These are phyloP conservation scores for Heliocidaris tuberculata DNA, from an alignment of 35 echinoderm and acorn worm genomes.

Conservation along the genomic window DNA sequence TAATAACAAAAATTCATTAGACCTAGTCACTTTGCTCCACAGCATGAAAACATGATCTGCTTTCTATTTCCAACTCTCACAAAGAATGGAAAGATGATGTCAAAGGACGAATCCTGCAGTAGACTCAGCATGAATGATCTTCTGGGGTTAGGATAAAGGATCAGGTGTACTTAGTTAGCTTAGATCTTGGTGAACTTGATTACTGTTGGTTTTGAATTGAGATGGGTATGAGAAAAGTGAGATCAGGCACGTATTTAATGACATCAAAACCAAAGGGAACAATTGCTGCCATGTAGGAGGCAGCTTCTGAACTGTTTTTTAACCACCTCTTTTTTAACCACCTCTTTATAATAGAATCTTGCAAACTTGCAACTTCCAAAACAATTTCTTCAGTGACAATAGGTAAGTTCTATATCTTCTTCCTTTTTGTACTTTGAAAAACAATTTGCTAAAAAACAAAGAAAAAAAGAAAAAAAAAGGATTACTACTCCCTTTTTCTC, in stretches of 20 bases:
- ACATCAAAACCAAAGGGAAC: background rate
- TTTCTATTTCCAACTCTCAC: background rate
- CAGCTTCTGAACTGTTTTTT: background rate
- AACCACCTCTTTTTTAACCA: background rate
- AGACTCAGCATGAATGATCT: background rate
- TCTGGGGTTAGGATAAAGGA: background rate
- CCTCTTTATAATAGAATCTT: background rate
- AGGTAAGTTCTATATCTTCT: background rate
- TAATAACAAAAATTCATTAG: background rate
- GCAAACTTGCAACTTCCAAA: background rate
- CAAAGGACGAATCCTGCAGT: background rate
- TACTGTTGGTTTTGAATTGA: background rate
- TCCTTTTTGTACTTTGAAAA: no score
- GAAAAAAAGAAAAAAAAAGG: no score
- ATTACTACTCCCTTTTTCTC: no score
- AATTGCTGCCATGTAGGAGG: slow-evolving; percentile 8
- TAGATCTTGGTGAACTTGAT: background rate
- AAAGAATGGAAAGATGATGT: background rate
- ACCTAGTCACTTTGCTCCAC: background rate
- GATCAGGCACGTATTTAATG: background rate
- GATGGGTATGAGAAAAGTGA: background rate
- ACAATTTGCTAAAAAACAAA: no score
- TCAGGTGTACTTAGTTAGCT: background rate
- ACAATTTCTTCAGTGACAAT: background rate
- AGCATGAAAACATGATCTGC: slow-evolving; percentile 1